Evolutionary conservation across 2,888 invertebrate species (phyloP).

Genomic region (Pristionchus mayeri): DNA sequence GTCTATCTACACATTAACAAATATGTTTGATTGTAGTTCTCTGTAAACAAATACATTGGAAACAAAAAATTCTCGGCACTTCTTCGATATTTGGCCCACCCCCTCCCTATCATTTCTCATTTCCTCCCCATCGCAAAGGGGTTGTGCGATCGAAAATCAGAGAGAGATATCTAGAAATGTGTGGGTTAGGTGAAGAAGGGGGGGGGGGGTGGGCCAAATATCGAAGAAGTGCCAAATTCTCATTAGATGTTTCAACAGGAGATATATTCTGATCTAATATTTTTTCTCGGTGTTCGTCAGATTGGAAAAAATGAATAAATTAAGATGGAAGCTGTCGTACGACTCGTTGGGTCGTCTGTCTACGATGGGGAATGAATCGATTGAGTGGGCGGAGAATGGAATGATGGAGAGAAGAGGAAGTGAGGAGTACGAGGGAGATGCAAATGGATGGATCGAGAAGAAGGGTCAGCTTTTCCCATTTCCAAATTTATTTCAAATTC

Average conservation of each 20-base stretch:
- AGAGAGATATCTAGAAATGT: not conserved
- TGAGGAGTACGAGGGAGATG: constrained; percentile 52
- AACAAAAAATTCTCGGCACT: no score
- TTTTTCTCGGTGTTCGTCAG: not conserved
- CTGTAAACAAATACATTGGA: no score
- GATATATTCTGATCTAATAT: not conserved
- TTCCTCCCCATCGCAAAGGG: no score
- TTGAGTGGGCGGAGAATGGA: constrained; percentile 61
- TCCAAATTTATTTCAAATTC: no score
- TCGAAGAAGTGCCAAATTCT: no score
- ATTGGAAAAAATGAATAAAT: not conserved
- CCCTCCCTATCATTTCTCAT: no score
- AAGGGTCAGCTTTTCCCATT: constrained; percentile 48
- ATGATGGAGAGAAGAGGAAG: constrained; percentile 52
- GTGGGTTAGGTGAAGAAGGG: not conserved
- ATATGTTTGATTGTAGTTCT: no score
- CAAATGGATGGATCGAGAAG: constrained; percentile 52
- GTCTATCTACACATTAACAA: no score
- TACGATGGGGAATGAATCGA: constrained; percentile 55
- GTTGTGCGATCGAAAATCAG: no score
- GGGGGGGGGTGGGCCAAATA: no score
- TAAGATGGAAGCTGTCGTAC: constrained; percentile 52
- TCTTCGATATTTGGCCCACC: no score
- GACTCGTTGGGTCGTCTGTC: constrained; percentile 57
- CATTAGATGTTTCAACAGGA: not conserved